phyloP scores from a whole-genome alignment of 2,797 vertebrate genomes.

The Streptopelia turtur region DNA sequence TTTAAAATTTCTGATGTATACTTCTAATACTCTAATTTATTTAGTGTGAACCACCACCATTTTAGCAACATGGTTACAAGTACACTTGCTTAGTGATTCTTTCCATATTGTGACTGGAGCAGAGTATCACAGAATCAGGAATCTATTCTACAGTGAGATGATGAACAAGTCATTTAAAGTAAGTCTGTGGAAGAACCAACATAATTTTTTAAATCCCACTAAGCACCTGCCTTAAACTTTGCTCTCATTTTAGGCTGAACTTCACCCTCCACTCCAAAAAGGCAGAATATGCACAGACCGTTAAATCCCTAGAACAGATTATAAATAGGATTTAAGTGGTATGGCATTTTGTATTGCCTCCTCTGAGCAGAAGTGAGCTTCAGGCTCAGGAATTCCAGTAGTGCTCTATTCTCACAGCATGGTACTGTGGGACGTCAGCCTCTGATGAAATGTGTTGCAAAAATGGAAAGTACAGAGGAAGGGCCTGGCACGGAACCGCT shows the following conservation, averaged over 20 bases:
- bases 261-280: background rate
- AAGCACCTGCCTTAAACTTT: background rate
- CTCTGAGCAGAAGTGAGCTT: background rate
- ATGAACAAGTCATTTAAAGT: background rate
- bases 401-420: background rate
- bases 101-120: background rate
- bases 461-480: background rate
- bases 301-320: background rate
- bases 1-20: background rate
- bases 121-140: background rate
- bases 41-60: slow-evolving; percentile 21
- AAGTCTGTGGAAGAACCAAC: background rate
- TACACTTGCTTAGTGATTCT: background rate
- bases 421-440: background rate
- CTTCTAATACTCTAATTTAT: slow-evolving; percentile 48
- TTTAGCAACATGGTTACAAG: slow-evolving; percentile 32
- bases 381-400: background rate
- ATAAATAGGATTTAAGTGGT: background rate
- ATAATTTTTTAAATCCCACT: background rate
- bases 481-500: background rate
- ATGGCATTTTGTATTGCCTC: background rate
- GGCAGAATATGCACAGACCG: background rate
- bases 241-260: background rate
- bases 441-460: background rate
- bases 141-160: background rate